Percentiles rank a stretch among this genome's conserved stretches.
These are phyloP conservation scores for Cephus runcator DNA, from an alignment of 2,888 invertebrate genomes.

Conservation along the genomic window DNA sequence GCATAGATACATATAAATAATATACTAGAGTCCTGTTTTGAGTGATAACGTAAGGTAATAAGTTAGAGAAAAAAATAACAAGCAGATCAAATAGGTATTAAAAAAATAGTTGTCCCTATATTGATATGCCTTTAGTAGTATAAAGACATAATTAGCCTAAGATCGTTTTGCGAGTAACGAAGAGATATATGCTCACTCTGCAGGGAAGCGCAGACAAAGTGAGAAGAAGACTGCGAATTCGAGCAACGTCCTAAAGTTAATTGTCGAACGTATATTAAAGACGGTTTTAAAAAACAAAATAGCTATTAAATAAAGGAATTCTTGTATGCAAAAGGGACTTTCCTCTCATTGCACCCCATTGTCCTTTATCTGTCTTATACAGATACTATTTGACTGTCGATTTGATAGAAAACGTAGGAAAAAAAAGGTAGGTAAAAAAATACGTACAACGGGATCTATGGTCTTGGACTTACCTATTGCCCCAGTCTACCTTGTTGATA, in stretches of 20 bases:
- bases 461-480: conserved; percentile 83
- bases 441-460: conserved; percentile 22
- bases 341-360: not conserved
- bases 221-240: conserved; percentile 53
- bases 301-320: conserved; percentile 26
- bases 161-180: conserved; percentile 8
- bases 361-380: not conserved
- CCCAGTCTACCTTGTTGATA: conserved; percentile 95
- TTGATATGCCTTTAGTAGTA: conserved; percentile 51
- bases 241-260: conserved; percentile 33
- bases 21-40: conserved; percentile 40
- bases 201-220: conserved; percentile 23
- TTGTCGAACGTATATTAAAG: not conserved
- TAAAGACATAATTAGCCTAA: conserved; percentile 28
- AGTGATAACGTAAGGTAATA: conserved; percentile 55
- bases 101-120: conserved; percentile 32
- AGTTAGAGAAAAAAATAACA: conserved; percentile 22
- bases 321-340: conserved; percentile 21
- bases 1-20: not conserved
- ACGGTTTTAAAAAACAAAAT: conserved; percentile 19
- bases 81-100: conserved; percentile 27
- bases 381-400: not conserved
- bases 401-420: conserved; percentile 6
- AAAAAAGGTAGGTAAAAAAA: conserved; percentile 15
- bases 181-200: not conserved